Percentiles rank a stretch among this genome's conserved stretches.
These are phyloP conservation scores for Malachius bipustulatus DNA, from an alignment of 2,888 invertebrate genomes.

Conservation along the genomic window DNA sequence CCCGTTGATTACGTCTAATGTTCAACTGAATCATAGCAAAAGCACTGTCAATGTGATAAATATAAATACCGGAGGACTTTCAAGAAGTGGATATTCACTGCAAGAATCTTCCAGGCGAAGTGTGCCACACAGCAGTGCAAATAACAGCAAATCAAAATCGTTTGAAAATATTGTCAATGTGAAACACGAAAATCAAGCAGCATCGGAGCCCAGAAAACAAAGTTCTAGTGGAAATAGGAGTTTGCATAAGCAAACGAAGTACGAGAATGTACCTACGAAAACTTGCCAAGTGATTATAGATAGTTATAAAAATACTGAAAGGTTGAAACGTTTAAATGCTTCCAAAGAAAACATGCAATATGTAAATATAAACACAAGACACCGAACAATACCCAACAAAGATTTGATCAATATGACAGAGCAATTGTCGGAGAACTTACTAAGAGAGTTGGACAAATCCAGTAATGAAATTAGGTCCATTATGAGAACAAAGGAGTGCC, in stretches of 20 bases:
- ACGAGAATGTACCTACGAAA: constrained; percentile 1
- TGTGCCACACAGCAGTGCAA: not conserved
- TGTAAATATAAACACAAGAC: constrained; percentile 3
- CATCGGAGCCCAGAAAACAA: not conserved
- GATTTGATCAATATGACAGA: not conserved
- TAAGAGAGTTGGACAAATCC: constrained; percentile 3
- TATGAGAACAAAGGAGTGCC: constrained; percentile 12
- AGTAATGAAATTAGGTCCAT: constrained; percentile 4
- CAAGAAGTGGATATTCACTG: not conserved
- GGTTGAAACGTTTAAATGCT: constrained; percentile 1
- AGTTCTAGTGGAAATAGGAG: not conserved
- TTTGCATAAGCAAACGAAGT: not conserved
- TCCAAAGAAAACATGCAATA: not conserved
- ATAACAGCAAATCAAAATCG: not conserved
- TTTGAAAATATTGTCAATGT: not conserved
- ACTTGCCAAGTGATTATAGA: not conserved
- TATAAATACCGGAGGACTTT: not conserved
- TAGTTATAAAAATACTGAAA: not conserved
- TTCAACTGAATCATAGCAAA: constrained; percentile 3
- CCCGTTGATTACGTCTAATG: not conserved
- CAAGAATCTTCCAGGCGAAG: not conserved
- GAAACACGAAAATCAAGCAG: not conserved
- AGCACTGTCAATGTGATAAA: not conserved
- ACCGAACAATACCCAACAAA: constrained; percentile 1
- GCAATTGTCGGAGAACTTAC: not conserved